Evolutionary conservation across 1,140 invertebrate species (phyloP).

Genomic region (Halictus rubicundus): DNA sequence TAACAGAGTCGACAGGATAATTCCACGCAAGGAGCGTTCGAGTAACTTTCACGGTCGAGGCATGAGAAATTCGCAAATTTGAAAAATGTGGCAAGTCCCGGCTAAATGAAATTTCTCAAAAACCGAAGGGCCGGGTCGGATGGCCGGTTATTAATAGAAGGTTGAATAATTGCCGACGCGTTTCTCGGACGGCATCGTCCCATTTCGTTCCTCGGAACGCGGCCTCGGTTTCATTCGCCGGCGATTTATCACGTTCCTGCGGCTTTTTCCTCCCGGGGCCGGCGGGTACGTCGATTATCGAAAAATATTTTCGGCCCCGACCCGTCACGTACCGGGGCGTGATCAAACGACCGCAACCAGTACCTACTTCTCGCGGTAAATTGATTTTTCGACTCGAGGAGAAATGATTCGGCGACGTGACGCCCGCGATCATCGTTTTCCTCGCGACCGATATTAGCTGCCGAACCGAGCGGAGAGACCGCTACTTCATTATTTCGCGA

Average conservation of each 20-base stretch:
- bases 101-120: too few species aligned
- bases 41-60: too few species aligned
- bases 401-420: conserved; percentile 4
- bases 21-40: too few species aligned
- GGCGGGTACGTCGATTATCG: conserved; percentile 3
- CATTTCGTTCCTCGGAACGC: too few species aligned
- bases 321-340: conserved; percentile 22
- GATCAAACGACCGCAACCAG: conserved; percentile 16
- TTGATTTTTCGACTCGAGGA: conserved; percentile 12
- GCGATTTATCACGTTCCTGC: conserved; percentile 21
- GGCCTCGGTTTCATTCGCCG: not conserved
- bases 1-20: too few species aligned
- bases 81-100: too few species aligned
- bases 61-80: too few species aligned
- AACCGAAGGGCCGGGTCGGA: too few species aligned
- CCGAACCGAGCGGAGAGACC: not conserved
- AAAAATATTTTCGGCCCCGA: conserved; percentile 16
- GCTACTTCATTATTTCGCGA: not conserved
- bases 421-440: not conserved
- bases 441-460: not conserved
- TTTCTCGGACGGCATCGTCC: too few species aligned
- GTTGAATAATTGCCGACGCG: too few species aligned
- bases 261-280: not conserved
- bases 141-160: too few species aligned
- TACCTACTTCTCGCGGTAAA: conserved; percentile 2